A percentile compares a stretch with the other conserved stretches of the same genome.
phyloP scores from a whole-genome alignment of 2,888 invertebrate species.

The Ramazzottius varieornatus region DNA sequence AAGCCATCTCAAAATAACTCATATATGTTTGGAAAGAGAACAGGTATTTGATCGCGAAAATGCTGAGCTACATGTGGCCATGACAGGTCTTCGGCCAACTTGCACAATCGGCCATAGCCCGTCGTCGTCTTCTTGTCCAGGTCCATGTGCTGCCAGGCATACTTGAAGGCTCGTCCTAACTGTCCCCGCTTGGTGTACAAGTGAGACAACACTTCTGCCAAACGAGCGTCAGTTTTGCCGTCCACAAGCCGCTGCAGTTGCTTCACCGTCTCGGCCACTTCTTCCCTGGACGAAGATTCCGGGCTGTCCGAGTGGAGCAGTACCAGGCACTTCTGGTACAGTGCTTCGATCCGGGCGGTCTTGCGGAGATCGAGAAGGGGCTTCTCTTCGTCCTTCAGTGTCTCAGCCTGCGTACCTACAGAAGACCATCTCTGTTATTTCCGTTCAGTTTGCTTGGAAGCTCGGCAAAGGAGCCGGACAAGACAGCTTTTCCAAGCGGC shows the following conservation, averaged over 20 bases:
- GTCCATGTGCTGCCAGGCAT: neutral
- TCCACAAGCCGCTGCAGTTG: neutral
- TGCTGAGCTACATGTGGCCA: neutral
- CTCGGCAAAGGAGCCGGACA: neutral
- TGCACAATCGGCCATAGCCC: neutral
- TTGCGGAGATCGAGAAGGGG: neutral
- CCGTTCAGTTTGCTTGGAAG: too few relatives aligned
- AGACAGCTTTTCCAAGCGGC: neutral
- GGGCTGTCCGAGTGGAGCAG: neutral
- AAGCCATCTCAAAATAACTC: neutral
- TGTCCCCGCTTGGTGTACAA: neutral
- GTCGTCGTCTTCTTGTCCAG: neutral
- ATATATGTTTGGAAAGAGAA: neutral
- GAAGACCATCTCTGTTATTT: too few relatives aligned
- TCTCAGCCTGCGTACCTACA: neutral
- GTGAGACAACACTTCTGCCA: neutral
- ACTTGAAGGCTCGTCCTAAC: neutral
- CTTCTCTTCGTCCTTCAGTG: neutral
- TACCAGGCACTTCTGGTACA: neutral
- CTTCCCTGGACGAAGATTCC: neutral
- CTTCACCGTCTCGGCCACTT: neutral
- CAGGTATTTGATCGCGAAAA: neutral
- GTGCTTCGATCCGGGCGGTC: neutral
- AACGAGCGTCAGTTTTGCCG: neutral
- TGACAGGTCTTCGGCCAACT: neutral